A percentile compares a stretch with the other conserved stretches of the same genome.
Conservation (phyloP, 2,113 vertebrate genomes). For the Oryzias woworae region DNA sequence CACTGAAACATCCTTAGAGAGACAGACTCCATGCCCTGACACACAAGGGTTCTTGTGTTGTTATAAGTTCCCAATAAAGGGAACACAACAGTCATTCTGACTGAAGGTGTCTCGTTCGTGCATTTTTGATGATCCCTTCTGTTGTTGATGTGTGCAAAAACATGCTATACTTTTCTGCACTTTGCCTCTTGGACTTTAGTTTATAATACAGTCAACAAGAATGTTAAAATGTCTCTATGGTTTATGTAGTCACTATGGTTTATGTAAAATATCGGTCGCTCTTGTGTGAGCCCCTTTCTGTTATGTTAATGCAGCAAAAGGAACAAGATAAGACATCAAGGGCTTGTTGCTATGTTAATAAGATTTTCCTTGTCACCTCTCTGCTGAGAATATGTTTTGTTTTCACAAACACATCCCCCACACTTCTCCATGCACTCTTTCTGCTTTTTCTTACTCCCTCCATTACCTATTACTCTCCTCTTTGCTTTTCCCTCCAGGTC, state of each 20-base stretch:
- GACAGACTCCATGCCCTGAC: conserved; percentile 20
- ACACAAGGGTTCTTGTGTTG: conserved; percentile 21
- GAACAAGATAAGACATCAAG: conserved; percentile 53
- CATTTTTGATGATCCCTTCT: conserved; percentile 13
- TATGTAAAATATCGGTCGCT: conserved; percentile 11
- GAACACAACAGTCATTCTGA: conserved; percentile 24
- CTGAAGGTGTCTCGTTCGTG: conserved; percentile 8
- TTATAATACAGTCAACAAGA: no score
- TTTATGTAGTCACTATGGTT: no score
- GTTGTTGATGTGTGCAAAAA: conserved; percentile 6
- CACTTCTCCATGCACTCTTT: conserved; percentile 33
- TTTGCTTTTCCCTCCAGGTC: conserved; percentile 56
- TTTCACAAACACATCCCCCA: conserved; percentile 50
- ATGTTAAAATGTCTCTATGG: no score
- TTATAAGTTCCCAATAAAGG: conserved; percentile 29
- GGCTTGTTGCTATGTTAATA: conserved; percentile 64
- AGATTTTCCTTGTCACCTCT: conserved; percentile 45
- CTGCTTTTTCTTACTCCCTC: conserved; percentile 18
- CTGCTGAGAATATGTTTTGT: conserved; percentile 55
- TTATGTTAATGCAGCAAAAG: conserved; percentile 48
- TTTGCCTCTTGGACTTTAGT: no score
- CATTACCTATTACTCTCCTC: conserved; percentile 20
- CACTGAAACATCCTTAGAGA: conserved; percentile 46
- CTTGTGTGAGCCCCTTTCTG: conserved; percentile 21
- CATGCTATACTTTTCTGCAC: no score